Base-by-base conservation (phyloP, 2,113 vertebrate species). In the Macquaria ambigua region DNA sequence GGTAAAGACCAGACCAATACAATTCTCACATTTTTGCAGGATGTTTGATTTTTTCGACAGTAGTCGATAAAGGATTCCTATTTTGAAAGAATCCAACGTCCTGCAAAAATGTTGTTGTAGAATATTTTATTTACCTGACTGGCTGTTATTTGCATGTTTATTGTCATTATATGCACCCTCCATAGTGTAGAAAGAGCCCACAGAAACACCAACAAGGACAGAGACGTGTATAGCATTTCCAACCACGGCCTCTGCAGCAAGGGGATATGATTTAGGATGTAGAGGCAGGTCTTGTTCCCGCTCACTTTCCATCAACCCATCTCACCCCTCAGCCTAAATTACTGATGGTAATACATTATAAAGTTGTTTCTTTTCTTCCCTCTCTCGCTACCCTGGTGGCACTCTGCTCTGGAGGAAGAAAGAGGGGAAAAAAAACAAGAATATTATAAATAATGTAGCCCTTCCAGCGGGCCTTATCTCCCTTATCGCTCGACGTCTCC, bases 381-480 rank as follows among this genome's bases (percentile, higher is more conserved):
- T 81, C 46, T 72, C 79, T 52, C 23, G 14, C 91, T 71, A 74
- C 67, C 53, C 82, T 61, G 85, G 75, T 88, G 82, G 84, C 77
- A 77, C 55, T 82, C 64, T 89, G 67, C 81, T 87, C 23, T 61
- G 59, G 73, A 85, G 70, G 71, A 84, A 66, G 71, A 78, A 68
- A 82, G 56, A 83, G 59, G 73, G 25, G 31, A 14, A 7, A 74
- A 21, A 67, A 84, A 88, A 78, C 2, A 55, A 80, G 77, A 91
- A 86, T 87, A 86, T 88, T 83, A 94, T 95, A 88, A 93, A 94
- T 94, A 92, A 94, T 91, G 85, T 73, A 93, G 68, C 52, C 80
- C 77, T 74, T 93, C 79, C 85, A 89, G 79, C 41, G 8, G 75
- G 77, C 79, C 77, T 82, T 77, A 74, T 86, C 66, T 84, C 66